Conservation (phyloP, 2,888 invertebrate genomes). For the Mesorhabditis sp. region DNA sequence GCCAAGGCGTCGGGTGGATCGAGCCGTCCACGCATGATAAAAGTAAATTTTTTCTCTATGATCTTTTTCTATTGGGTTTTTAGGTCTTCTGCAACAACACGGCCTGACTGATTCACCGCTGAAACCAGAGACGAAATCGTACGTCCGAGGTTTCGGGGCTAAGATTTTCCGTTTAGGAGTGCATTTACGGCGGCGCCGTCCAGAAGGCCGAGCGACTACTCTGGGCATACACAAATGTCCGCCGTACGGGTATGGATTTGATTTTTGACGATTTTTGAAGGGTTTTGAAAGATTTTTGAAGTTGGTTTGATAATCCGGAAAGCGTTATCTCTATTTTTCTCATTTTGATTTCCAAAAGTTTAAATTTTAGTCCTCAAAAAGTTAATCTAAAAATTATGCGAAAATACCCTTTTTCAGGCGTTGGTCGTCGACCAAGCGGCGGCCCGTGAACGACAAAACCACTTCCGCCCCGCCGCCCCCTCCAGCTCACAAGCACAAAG, state of each 20-base stretch:
- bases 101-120: neutral
- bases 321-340: no score
- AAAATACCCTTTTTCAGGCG: neutral
- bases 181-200: conserved; percentile 1
- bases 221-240: neutral
- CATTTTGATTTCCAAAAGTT: no score
- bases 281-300: no score
- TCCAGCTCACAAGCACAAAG: no score
- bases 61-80: neutral
- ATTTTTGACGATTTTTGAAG: no score
- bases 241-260: neutral
- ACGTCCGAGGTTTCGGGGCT: neutral
- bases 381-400: no score
- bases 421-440: neutral
- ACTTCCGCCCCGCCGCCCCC: no score
- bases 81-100: neutral
- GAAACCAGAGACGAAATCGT: neutral
- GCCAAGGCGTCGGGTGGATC: neutral
- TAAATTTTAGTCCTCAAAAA: no score
- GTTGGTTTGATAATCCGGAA: no score
- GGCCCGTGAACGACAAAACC: no score
- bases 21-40: conserved; percentile 3
- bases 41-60: neutral
- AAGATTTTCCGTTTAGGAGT: neutral
- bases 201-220: neutral